Evolutionary conservation across 2,888 invertebrate genomes (phyloP).

Genomic region (Aricia artaxerxes): DNA sequence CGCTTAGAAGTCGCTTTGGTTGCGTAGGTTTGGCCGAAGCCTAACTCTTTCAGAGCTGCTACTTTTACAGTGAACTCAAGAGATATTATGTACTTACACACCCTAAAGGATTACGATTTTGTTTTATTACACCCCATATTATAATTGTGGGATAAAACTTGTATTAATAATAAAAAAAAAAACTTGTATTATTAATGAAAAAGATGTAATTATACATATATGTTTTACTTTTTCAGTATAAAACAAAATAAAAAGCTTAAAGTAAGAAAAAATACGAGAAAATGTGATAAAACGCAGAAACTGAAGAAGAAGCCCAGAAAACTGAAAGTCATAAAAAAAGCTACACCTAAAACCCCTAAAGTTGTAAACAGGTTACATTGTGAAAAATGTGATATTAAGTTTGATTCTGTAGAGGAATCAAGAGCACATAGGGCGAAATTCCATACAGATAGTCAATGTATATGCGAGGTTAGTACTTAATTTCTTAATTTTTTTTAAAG

Average conservation of each 20-base stretch:
- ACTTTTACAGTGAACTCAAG: no score
- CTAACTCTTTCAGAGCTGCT: no score
- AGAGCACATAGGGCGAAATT: constrained; percentile 47
- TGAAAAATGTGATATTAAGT: constrained; percentile 49
- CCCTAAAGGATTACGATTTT: no score
- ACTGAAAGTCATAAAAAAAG: constrained; percentile 29
- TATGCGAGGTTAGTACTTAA: constrained; percentile 52
- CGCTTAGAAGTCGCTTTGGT: no score
- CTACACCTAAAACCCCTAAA: constrained; percentile 33
- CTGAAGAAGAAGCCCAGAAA: constrained; percentile 39
- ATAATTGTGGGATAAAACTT: neutral
- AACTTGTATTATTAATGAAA: neutral
- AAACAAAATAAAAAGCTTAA: neutral
- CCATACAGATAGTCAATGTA: constrained; percentile 48
- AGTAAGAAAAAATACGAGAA: constrained; percentile 3
- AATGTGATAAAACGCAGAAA: neutral
- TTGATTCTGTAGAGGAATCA: constrained; percentile 46
- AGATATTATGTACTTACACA: no score
- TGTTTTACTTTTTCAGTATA: neutral
- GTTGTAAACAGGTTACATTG: constrained; percentile 44
- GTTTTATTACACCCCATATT: no score
- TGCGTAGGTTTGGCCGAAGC: no score
- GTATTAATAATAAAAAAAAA: neutral
- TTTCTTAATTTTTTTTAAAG: neutral
- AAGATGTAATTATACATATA: neutral